phyloP scores from a whole-genome alignment of 2,797 vertebrate species.

The Acrocephalus scirpaceus region DNA sequence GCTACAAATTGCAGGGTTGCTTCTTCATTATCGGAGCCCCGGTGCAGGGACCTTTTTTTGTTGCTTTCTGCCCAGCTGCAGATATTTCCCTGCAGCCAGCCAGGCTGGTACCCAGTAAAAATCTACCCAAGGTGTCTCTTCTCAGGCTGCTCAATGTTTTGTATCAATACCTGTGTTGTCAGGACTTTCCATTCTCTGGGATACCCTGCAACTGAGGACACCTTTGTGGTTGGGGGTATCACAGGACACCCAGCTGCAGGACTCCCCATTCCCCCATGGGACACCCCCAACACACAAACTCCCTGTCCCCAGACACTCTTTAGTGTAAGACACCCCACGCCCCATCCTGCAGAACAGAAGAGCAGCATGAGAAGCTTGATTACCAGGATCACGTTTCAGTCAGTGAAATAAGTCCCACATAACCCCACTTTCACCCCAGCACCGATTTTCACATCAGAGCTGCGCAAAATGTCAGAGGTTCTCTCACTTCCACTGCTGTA shows the following conservation, averaged over 20 bases:
- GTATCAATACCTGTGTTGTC: rapidly evolving
- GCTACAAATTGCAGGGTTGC: background rate
- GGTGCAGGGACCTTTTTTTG: rapidly evolving
- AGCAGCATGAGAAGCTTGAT: background rate
- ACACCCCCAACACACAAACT: background rate
- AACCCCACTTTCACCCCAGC: background rate
- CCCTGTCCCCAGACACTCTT: background rate
- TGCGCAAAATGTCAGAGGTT: background rate
- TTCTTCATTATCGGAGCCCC: background rate
- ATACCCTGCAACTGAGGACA: background rate
- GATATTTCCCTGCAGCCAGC: background rate
- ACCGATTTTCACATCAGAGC: slow-evolving; percentile 10
- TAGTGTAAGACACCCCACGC: background rate
- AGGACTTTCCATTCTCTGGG: background rate
- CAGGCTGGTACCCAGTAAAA: background rate
- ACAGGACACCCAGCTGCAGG: background rate
- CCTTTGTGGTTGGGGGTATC: background rate
- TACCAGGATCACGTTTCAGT: background rate
- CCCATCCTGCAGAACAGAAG: background rate
- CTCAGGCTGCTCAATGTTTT: background rate
- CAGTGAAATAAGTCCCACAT: background rate
- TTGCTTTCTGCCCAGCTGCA: background rate
- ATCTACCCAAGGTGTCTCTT: background rate
- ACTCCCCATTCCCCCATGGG: background rate
- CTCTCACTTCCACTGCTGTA: background rate